A percentile compares a stretch with the other conserved stretches of the same genome.
Evolutionary conservation across 1,140 invertebrate species (phyloP).

Genomic region (Orchestia grillus): DNA sequence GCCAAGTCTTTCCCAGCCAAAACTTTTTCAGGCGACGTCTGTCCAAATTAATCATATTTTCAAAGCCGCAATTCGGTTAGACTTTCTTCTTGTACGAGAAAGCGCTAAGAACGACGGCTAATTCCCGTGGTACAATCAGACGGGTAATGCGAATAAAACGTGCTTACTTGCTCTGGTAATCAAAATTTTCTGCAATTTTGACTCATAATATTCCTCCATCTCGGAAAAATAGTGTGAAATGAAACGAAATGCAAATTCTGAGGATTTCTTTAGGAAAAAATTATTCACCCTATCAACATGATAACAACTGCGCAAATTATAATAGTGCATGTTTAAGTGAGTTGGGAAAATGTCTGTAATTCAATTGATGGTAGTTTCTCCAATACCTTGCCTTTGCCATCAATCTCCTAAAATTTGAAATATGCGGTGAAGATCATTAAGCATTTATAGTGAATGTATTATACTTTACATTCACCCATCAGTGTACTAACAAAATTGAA

Average conservation of each 20-base stretch:
- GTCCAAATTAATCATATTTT: conserved; percentile 26
- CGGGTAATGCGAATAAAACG: neutral
- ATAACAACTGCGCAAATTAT: too few species aligned
- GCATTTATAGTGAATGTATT: too few species aligned
- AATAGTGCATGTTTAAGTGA: too few species aligned
- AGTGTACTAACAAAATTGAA: too few species aligned
- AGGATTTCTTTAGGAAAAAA: too few species aligned
- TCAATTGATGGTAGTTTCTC: too few species aligned
- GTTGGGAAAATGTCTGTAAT: too few species aligned
- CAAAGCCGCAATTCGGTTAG: neutral
- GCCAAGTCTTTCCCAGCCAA: neutral
- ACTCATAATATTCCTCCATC: neutral
- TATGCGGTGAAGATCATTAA: too few species aligned
- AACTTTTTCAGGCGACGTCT: neutral
- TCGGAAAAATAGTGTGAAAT: neutral
- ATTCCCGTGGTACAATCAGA: neutral
- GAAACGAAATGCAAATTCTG: neutral
- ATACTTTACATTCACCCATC: too few species aligned
- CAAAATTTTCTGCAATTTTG: neutral
- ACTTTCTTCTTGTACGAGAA: neutral
- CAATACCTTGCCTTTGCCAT: too few species aligned
- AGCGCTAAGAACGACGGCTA: neutral
- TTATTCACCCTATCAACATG: too few species aligned
- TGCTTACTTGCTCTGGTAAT: neutral
- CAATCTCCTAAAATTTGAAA: too few species aligned